phyloP scores from a whole-genome alignment of 2,113 vertebrate genomes.

The Labrus mixtus region DNA sequence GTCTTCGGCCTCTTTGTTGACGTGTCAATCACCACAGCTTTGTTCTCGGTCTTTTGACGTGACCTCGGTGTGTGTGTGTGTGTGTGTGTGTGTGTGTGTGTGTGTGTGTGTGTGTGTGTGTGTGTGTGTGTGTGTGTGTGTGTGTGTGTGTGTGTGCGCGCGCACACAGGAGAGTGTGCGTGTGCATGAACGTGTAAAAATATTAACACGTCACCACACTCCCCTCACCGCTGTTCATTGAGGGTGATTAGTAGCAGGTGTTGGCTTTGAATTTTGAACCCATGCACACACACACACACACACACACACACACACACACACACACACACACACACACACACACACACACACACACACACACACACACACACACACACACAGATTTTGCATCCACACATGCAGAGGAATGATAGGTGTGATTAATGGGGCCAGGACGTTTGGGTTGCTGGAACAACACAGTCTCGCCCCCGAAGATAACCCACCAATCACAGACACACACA shows the following conservation, averaged over 20 bases:
- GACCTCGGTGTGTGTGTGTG: constrained; percentile 9
- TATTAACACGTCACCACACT: constrained; percentile 78
- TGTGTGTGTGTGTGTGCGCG: constrained; percentile 1
- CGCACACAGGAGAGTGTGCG: not conserved
- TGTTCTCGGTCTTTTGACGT: constrained; percentile 50
- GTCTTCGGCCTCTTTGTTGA: constrained; percentile 47
- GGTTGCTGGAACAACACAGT: constrained; percentile 76
- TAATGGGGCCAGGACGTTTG: constrained; percentile 72
- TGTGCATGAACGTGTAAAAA: constrained; percentile 63
- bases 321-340: not conserved
- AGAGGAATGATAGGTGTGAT: constrained; percentile 74
- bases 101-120: not conserved
- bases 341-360: constrained; percentile 24
- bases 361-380: constrained; percentile 8
- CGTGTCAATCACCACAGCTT: constrained; percentile 66
- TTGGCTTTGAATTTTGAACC: constrained; percentile 65
- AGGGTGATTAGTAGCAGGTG: constrained; percentile 85
- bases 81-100: not conserved
- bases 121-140: too few relatives aligned
- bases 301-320: constrained; percentile 21
- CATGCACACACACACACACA: constrained; percentile 18
- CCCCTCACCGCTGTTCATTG: constrained; percentile 50
- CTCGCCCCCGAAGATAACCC: constrained; percentile 68
- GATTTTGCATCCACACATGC: constrained; percentile 6
- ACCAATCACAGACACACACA: constrained; percentile 46